Evolutionary conservation across 2,113 vertebrate genomes (phyloP).

Genomic region (Butorides virescens): DNA sequence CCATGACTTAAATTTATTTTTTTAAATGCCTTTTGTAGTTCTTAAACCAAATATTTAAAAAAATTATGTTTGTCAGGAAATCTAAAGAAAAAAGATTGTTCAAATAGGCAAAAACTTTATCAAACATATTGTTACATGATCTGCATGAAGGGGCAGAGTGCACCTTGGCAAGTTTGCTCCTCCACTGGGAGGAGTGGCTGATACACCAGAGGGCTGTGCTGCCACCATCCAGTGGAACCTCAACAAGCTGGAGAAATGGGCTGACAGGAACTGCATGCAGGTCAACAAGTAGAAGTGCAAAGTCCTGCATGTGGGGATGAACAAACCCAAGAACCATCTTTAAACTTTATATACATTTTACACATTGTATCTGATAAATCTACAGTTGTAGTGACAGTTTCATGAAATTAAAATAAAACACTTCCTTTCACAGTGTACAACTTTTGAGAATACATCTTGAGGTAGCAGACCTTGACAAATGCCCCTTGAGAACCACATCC

Average conservation of each 20-base stretch:
- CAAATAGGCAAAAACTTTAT: not conserved
- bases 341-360: not conserved
- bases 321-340: not conserved
- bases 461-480: not conserved
- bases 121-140: not conserved
- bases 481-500: not conserved
- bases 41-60: not conserved
- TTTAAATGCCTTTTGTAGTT: not conserved
- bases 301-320: fast-evolving
- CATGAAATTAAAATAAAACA: not conserved
- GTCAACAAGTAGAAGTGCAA: not conserved
- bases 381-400: not conserved
- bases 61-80: not conserved
- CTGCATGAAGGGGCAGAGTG: not conserved
- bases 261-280: not conserved
- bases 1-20: not conserved
- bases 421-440: not conserved
- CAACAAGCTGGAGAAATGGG: not conserved
- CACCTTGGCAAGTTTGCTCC: not conserved
- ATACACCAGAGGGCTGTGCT: not conserved
- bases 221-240: not conserved
- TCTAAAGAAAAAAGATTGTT: not conserved
- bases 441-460: not conserved
- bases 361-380: not conserved
- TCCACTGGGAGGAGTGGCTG: not conserved